phyloP scores from a whole-genome alignment of 2,888 invertebrate species.

The Azorinus chamasolen region DNA sequence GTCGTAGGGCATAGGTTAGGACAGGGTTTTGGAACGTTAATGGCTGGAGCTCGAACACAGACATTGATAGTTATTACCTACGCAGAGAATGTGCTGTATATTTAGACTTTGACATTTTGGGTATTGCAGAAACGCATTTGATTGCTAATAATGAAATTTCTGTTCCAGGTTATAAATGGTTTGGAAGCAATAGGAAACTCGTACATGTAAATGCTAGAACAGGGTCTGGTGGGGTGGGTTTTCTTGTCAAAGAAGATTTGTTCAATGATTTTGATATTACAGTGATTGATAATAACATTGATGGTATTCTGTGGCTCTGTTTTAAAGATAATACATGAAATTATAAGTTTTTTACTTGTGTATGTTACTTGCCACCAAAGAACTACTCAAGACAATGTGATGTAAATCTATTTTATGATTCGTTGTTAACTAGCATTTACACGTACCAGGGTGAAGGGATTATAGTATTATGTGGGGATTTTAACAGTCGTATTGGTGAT shows the following conservation, averaged over 20 bases:
- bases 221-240: conserved; percentile 31
- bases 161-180: conserved; percentile 23
- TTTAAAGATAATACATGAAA: no score
- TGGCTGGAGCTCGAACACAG: conserved; percentile 13
- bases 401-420: no score
- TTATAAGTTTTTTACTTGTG: no score
- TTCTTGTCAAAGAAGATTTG: neutral
- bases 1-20: neutral
- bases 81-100: conserved; percentile 1
- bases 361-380: no score
- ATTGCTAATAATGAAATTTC: neutral
- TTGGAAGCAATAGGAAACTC: conserved; percentile 26
- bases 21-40: conserved; percentile 39
- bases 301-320: no score
- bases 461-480: no score
- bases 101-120: conserved; percentile 31
- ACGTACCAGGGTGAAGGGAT: no score
- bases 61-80: conserved; percentile 16
- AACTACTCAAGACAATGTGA: no score
- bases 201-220: conserved; percentile 24
- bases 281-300: no score
- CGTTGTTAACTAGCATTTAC: no score
- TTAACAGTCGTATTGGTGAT: no score
- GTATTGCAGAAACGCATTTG: conserved; percentile 40
- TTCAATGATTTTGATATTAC: no score